Evolutionary conservation across 1,140 invertebrate genomes (phyloP), one percentile per base, ranked within the genome.

Genomic region (Cardiocondyla obscurior): DNA sequence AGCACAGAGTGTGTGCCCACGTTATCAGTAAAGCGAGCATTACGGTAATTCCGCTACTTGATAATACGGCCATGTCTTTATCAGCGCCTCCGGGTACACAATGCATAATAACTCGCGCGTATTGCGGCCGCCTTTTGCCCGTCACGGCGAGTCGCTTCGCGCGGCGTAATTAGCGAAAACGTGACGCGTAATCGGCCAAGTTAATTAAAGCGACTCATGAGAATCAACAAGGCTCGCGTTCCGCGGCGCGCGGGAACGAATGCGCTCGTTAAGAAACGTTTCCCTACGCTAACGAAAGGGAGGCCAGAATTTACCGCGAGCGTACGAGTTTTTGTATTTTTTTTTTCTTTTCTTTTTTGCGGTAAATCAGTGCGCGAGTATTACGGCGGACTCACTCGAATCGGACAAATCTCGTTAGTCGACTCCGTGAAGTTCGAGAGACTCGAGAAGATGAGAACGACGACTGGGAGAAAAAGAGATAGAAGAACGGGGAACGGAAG

Each of bases 381-480:
- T 46, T 88, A 58, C 67, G 36, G 82, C 79, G 69, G 33, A 28
- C 67, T 67, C 25, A 30, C 74, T 81, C 69, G 55, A 88, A 88
- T 83, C 87, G 84, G 76, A 88, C 86, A 88, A 88, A 90, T 91
- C 91, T 93, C 90, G 91, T 93, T 93, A 93, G 91, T 89, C 84
- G 90, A 84, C 88, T 88, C 88, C 88, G 90, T 90, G 88, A 91
- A 92, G 89, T 90, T 90, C 82, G 85, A 91, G 85, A 91, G 85
- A 67, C 88, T 88, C 84, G 82, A 77, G 84, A 89, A 82, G 81
- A 62, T 1, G 44, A 53, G 33, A 33, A n/a, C 44, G 3, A 46
- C 16, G 22, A n/a, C 10, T 19, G 2, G 22, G 12, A 51, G 44
- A 33, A 10, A 14, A 28, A 69, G 25, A 51, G n/a, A 36, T n/a